Conservation (phyloP, 2,113 vertebrate species). For the Dasyurus viverrinus region DNA sequence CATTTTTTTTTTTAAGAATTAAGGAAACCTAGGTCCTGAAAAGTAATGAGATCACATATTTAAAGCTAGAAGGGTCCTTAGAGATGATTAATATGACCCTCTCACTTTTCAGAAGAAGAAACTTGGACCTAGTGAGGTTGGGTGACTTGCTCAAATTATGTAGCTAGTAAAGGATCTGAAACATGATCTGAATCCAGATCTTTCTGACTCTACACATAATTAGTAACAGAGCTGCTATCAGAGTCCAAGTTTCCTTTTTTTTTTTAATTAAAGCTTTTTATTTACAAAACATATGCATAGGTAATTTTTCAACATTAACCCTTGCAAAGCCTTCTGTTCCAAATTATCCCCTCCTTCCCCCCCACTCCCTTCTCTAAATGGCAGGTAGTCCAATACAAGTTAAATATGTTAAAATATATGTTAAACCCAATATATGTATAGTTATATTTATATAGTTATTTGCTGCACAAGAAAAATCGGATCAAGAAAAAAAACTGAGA, state of each 20-base stretch:
- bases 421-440: too few relatives aligned
- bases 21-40: not conserved
- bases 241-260: not conserved
- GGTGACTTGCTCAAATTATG: not conserved
- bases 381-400: too few relatives aligned
- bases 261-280: too few relatives aligned
- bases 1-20: not conserved
- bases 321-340: too few relatives aligned
- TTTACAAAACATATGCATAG: too few relatives aligned
- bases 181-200: not conserved
- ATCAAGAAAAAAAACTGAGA: too few relatives aligned
- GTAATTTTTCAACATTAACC: too few relatives aligned
- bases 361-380: too few relatives aligned
- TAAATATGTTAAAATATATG: too few relatives aligned
- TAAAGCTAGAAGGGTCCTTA: not conserved
- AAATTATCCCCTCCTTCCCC: too few relatives aligned
- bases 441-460: too few relatives aligned
- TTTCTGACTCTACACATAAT: not conserved
- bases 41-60: not conserved
- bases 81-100: not conserved
- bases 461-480: too few relatives aligned
- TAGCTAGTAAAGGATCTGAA: not conserved
- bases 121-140: not conserved
- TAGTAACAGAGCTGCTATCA: not conserved
- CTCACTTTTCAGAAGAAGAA: not conserved